These are phyloP conservation scores for Watsonalla cultraria DNA, from an alignment of 2,888 invertebrate genomes.

Conservation along the genomic window DNA sequence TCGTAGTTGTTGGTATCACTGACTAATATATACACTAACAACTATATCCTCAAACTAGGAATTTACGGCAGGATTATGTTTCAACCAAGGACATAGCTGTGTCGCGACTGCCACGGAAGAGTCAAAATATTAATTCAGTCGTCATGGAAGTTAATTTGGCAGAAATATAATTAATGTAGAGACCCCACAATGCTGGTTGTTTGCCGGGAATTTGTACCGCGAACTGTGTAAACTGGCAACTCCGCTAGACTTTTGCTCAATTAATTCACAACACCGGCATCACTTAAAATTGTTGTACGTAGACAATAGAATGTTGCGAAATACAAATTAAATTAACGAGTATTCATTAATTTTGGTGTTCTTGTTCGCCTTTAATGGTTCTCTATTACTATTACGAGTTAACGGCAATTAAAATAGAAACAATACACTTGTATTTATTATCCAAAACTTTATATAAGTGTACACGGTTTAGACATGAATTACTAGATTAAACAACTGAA, in stretches of 20 bases:
- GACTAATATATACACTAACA: no score
- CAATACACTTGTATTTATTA: no score
- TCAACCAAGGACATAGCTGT: no score
- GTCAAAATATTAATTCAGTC: neutral
- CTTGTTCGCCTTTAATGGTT: neutral
- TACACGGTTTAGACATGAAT: no score
- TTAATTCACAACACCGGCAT: slow-evolving; percentile 20
- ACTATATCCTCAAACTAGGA: no score
- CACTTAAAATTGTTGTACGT: slow-evolving; percentile 11
- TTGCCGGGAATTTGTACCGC: slow-evolving; percentile 22
- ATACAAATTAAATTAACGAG: slow-evolving; percentile 1
- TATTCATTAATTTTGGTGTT: neutral
- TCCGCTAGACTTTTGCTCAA: slow-evolving; percentile 13
- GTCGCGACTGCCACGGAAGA: no score
- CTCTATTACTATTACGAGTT: no score
- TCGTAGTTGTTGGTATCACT: no score
- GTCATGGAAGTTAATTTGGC: neutral
- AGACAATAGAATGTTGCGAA: slow-evolving; percentile 1
- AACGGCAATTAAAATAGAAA: no score
- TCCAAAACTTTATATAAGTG: no score
- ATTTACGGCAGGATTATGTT: no score
- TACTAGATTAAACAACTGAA: no score
- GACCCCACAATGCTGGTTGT: slow-evolving; percentile 8
- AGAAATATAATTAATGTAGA: neutral
- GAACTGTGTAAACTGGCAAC: slow-evolving; percentile 27